These are phyloP conservation scores for Polylopha cassiicola DNA, from an alignment of 2,888 invertebrate genomes.

Conservation along the genomic window DNA sequence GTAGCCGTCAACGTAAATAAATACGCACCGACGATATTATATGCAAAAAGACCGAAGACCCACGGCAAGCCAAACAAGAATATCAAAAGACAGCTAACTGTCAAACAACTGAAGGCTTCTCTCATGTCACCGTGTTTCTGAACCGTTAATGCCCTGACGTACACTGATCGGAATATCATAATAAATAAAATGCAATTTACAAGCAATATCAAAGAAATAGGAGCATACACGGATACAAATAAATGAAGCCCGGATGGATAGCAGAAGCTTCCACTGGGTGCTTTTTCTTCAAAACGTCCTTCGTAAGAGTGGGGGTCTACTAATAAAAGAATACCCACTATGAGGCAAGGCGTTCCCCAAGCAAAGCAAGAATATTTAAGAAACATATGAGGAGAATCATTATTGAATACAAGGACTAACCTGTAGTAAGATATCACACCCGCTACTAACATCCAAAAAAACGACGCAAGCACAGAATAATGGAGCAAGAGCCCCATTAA, in stretches of 20 bases:
- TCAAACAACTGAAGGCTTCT: conserved; percentile 73
- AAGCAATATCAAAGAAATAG: conserved; percentile 69
- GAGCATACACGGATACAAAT: conserved; percentile 75
- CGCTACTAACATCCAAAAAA: conserved; percentile 85
- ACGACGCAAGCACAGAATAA: conserved; percentile 81
- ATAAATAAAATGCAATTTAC: conserved; percentile 77
- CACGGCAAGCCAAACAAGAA: conserved; percentile 79
- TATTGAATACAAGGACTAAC: conserved; percentile 80
- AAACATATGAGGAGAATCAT: conserved; percentile 77
- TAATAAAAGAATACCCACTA: conserved; percentile 70
- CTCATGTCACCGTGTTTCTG: conserved; percentile 70
- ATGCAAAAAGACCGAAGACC: conserved; percentile 74
- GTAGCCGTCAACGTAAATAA: conserved; percentile 75
- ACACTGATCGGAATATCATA: conserved; percentile 75
- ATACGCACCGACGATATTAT: conserved; percentile 70
- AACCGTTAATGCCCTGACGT: conserved; percentile 65
- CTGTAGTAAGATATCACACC: conserved; percentile 81
- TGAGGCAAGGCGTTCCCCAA: conserved; percentile 78
- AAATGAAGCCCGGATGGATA: conserved; percentile 74
- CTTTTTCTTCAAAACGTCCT: conserved; percentile 52
- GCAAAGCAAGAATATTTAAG: conserved; percentile 79
- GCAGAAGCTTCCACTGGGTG: conserved; percentile 66
- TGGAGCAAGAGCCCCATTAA: conserved; percentile 78
- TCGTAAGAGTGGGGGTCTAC: conserved; percentile 65
- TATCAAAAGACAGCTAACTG: conserved; percentile 77